Evolutionary conservation across 1,140 invertebrate species (phyloP).

Genomic region (Sinonovacula constricta): DNA sequence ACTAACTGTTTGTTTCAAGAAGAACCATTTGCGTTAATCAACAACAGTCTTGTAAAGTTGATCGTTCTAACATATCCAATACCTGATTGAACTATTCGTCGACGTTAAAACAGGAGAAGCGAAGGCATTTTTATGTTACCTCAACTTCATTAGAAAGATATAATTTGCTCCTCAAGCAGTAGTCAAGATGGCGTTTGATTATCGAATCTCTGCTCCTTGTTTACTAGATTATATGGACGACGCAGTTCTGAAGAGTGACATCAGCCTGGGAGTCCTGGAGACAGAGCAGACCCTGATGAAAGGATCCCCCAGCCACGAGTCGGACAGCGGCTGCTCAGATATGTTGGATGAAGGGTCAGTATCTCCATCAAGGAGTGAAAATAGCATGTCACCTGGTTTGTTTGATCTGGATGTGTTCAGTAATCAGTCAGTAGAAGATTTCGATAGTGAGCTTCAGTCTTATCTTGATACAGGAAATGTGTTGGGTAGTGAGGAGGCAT

Average conservation of each 20-base stretch:
- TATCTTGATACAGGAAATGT: not conserved
- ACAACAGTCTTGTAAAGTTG: too few species aligned
- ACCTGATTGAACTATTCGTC: too few species aligned
- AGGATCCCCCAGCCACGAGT: constrained; percentile 71
- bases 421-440: not conserved
- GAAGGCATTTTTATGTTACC: too few species aligned
- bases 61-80: too few species aligned
- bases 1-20: too few species aligned
- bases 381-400: constrained; percentile 20
- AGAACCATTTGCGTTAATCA: too few species aligned
- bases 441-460: not conserved
- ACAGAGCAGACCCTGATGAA: constrained; percentile 35
- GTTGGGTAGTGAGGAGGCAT: too few species aligned
- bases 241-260: constrained; percentile 49
- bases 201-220: constrained; percentile 52
- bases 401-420: constrained; percentile 30
- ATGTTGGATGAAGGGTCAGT: constrained; percentile 51
- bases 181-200: too few species aligned
- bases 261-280: constrained; percentile 41
- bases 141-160: too few species aligned
- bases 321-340: constrained; percentile 69
- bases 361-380: constrained; percentile 38
- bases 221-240: constrained; percentile 63
- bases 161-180: too few species aligned
- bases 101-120: too few species aligned